These are phyloP conservation scores for Lepus timidus DNA, from an alignment of 2,113 vertebrate genomes.

Conservation along the genomic window DNA sequence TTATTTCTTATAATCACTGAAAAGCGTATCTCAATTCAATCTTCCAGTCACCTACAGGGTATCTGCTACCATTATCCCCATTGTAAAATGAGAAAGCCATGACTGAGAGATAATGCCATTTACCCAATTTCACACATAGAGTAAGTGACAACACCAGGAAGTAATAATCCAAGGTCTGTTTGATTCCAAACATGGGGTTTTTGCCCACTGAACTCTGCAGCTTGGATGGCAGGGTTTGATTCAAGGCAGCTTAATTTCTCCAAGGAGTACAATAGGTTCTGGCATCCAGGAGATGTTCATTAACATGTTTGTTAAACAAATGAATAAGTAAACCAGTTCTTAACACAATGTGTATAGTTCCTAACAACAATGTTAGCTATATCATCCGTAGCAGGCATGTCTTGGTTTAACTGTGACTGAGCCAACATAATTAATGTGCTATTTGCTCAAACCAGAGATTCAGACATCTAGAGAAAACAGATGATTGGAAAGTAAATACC, in stretches of 20 bases:
- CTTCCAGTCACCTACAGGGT: neutral
- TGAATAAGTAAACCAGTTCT: neutral
- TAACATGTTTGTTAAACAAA: neutral
- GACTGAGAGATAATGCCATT: neutral
- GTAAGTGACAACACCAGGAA: neutral
- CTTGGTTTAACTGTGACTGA: neutral
- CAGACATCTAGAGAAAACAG: neutral
- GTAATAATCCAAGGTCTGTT: neutral
- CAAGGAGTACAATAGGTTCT: neutral
- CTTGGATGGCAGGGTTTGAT: neutral
- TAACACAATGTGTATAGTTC: neutral
- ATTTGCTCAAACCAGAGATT: neutral
- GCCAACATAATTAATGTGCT: neutral
- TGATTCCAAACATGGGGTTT: neutral
- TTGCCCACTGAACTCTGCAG: neutral
- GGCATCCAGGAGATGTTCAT: neutral
- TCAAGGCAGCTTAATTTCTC: neutral
- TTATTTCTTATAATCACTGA: neutral
- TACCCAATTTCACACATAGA: neutral
- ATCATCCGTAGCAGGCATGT: neutral
- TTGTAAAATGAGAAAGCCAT: neutral
- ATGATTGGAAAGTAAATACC: neutral
- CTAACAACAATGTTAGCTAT: neutral
- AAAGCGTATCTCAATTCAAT: slow-evolving; percentile 20
- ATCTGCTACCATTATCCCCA: neutral